Percentiles rank a stretch among this genome's conserved stretches.
Conservation (phyloP, 1,140 invertebrate genomes). For the Procambarus clarkii region DNA sequence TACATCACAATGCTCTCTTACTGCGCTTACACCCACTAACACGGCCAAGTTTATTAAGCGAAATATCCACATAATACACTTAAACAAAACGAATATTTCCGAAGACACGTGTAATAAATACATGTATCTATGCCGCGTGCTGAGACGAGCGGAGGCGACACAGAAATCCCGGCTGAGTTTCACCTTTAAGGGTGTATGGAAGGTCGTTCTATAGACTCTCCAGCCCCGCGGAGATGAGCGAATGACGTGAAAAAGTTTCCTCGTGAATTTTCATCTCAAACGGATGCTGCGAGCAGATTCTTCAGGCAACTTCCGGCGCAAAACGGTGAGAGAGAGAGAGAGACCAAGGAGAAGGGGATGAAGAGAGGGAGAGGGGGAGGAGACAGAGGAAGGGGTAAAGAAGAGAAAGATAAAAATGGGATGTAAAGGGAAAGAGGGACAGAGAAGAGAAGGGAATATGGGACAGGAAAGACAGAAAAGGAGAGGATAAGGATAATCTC, state of each 20-base stretch:
- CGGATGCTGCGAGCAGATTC: slow-evolving; percentile 4
- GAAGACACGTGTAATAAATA: neutral
- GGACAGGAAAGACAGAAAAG: neutral
- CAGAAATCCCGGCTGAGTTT: neutral
- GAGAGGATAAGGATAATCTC: neutral
- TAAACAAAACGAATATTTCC: no score
- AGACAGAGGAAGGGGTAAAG: neutral
- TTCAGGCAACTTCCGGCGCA: slow-evolving; percentile 2
- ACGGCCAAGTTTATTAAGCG: no score
- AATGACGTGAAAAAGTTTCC: neutral
- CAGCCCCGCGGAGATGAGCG: slow-evolving; percentile 3
- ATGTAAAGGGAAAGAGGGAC: no score
- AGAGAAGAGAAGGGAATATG: neutral
- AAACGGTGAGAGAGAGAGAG: neutral
- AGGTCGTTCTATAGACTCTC: neutral
- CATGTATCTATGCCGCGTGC: neutral
- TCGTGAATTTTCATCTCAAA: slow-evolving; percentile 26
- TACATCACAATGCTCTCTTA: no score
- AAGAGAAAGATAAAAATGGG: neutral
- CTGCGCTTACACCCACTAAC: no score
- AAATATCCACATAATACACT: no score
- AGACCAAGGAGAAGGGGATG: neutral
- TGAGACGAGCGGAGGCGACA: neutral
- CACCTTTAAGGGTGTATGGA: neutral
- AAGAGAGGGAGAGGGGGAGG: neutral